Evolutionary conservation across 2,113 vertebrate species (phyloP), one percentile per base, ranked within the genome.

Genomic region (Megaptera novaeangliae): DNA sequence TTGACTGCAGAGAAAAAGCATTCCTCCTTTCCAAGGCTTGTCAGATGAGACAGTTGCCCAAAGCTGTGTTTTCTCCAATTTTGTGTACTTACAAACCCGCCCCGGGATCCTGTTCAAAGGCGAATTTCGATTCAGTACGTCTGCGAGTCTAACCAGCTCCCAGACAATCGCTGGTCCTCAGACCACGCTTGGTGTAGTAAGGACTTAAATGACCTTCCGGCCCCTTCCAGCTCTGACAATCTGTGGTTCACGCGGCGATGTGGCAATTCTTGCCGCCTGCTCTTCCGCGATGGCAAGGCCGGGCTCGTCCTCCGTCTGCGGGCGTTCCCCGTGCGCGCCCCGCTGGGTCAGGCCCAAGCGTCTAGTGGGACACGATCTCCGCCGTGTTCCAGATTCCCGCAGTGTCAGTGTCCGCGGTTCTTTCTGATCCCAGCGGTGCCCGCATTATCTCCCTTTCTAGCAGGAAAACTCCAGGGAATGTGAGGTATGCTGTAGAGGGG

Each of bases 381-480:
- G 0, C 3, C 1, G 2, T 57, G 41, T 15, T 9, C 74, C 84
- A 1, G 64, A 27, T 41, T 18, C 77, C 75, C 44, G 0, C 12
- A 0, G 12, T 7, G 66, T 29, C 29, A 25, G 49, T 2, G 18
- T 44, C 8, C 13, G 0, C 25, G 7, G 64, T 44, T 52, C 52
- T 17, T 64, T 34, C 13, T 2, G 49, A 34, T 29, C 12, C 74
- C 44, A 86, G 77, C 1, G 0, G 44, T 46, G 34, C 71, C 34
- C 5, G 2, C 55, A 1, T 91, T 68, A 2, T 93, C 21, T 86
- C 23, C 23, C 46, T 49, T 71, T 95, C 90, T 29, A 82, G 93
- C 17, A 8, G 34, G 41, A 97, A 94, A 99, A 99, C 0, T 98
- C 99, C 88, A 99, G 99, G 14, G 99, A 99, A 96, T 99, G 99